phyloP scores from a whole-genome alignment of 2,113 vertebrate genomes.

The Sorex fumeus region DNA sequence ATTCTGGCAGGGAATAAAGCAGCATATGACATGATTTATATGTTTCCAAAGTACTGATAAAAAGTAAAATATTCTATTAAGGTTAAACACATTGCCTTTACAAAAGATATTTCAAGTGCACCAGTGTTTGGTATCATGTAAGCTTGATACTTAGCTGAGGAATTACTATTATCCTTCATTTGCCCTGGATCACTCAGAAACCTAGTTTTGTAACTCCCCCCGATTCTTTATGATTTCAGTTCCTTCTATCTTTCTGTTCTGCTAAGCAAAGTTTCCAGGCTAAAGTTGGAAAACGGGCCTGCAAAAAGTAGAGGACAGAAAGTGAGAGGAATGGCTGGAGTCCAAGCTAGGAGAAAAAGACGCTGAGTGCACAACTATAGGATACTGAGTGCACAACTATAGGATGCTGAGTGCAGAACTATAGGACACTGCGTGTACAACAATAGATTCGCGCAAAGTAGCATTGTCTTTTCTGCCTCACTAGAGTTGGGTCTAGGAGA shows the following conservation, averaged over 20 bases:
- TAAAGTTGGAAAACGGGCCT: background rate
- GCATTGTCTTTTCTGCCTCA: too few species aligned
- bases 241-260: background rate
- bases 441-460: background rate
- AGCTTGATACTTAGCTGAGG: background rate
- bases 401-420: background rate
- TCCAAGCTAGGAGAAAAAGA: background rate
- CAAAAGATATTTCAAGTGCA: background rate
- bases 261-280: slow-evolving; percentile 4
- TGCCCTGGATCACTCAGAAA: background rate
- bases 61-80: background rate
- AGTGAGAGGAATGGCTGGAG: background rate
- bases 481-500: background rate
- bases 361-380: background rate
- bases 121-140: background rate
- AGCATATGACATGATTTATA: background rate
- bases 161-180: background rate
- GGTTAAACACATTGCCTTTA: background rate
- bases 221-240: background rate
- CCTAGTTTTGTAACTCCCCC: background rate
- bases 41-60: background rate
- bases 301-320: background rate
- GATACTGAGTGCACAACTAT: background rate
- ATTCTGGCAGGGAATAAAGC: background rate
- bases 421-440: background rate